phyloP scores from a whole-genome alignment of 2,888 invertebrate genomes.

The Lithophane leautieri region DNA sequence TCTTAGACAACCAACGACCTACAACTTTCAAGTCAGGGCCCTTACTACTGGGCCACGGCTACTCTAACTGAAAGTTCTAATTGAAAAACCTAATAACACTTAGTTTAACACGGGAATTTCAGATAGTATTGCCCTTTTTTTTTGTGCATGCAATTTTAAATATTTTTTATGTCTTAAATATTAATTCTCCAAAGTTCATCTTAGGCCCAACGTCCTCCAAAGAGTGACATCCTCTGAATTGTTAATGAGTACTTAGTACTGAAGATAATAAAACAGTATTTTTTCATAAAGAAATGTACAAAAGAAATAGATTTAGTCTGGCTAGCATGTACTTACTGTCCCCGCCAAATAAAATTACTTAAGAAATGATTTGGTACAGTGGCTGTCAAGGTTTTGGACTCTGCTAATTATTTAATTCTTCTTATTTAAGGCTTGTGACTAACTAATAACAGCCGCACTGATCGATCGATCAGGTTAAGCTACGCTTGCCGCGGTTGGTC shows the following conservation, averaged over 20 bases:
- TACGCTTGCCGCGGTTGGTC: no score
- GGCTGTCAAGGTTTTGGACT: slow-evolving; percentile 44
- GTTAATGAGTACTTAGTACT: slow-evolving; percentile 16
- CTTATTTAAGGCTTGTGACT: no score
- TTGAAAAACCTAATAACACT: neutral
- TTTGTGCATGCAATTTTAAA: no score
- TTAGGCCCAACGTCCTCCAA: neutral
- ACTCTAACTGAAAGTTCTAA: neutral
- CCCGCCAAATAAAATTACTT: slow-evolving; percentile 61
- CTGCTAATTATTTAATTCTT: neutral
- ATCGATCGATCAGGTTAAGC: no score
- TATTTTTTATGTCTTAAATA: neutral
- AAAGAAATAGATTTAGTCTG: slow-evolving; percentile 56
- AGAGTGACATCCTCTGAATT: slow-evolving; percentile 9
- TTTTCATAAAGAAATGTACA: slow-evolving; percentile 33
- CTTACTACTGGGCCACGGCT: no score
- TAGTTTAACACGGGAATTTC: neutral
- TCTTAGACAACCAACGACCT: no score
- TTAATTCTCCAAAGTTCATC: neutral
- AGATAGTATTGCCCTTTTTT: neutral
- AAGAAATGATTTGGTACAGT: slow-evolving; percentile 63
- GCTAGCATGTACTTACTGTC: slow-evolving; percentile 46
- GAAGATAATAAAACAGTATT: slow-evolving; percentile 20
- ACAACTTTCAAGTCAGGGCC: no score
- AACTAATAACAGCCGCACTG: no score